phyloP scores from a whole-genome alignment of 1,140 invertebrate genomes.

The Lasioglossum baleicum region DNA sequence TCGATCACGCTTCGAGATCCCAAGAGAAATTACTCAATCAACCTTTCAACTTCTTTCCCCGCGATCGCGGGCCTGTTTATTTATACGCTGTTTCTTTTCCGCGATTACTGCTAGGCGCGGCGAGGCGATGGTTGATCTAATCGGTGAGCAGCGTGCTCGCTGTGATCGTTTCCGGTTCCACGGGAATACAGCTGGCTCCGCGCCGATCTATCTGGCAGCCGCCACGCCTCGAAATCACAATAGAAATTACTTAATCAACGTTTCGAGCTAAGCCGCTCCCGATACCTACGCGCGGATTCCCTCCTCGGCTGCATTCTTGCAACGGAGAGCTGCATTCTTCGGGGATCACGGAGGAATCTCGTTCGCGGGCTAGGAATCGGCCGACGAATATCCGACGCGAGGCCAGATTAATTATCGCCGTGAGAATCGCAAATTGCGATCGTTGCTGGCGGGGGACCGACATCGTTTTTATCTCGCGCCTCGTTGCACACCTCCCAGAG shows the following conservation, averaged over 20 bases:
- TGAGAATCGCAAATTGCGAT: constrained; percentile 44
- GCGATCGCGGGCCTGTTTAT: background rate
- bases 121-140: background rate
- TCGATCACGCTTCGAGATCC: constrained; percentile 6
- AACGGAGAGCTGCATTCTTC: constrained; percentile 13
- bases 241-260: constrained; percentile 18
- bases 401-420: constrained; percentile 33
- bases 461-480: constrained; percentile 38
- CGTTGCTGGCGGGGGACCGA: constrained; percentile 16
- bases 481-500: constrained; percentile 26
- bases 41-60: background rate
- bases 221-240: constrained; percentile 3
- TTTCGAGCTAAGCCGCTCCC: background rate
- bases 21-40: background rate
- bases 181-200: background rate
- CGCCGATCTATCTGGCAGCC: too few relatives aligned
- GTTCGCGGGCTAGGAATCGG: background rate
- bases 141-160: too few relatives aligned
- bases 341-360: constrained; percentile 2
- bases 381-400: background rate
- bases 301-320: constrained; percentile 25
- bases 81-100: background rate
- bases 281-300: constrained; percentile 1
- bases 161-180: too few relatives aligned
- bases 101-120: background rate